Percentiles rank a stretch among this genome's conserved stretches.
Evolutionary conservation across 1,140 invertebrate species (phyloP).

Genomic region (Pseudachorutes palmiensis): DNA sequence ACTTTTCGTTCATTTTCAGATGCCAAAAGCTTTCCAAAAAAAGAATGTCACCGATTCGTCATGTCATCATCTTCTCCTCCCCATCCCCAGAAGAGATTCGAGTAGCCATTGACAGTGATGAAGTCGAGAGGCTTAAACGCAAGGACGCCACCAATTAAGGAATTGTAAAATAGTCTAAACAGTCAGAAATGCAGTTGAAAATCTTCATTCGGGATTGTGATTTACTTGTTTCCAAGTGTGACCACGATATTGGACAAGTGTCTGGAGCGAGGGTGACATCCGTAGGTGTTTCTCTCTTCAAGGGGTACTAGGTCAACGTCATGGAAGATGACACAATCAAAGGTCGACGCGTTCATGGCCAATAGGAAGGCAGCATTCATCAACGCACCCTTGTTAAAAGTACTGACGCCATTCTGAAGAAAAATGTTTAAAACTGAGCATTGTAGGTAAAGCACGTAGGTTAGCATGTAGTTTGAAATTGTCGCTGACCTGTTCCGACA

Average conservation of each 20-base stretch:
- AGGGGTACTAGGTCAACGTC: slow-evolving; percentile 61
- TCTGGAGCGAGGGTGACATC: slow-evolving; percentile 48
- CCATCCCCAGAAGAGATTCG: slow-evolving; percentile 64
- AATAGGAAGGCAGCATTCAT: slow-evolving; percentile 59
- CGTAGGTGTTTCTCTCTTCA: slow-evolving; percentile 57
- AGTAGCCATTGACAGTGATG: slow-evolving; percentile 57
- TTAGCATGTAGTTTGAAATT: no score
- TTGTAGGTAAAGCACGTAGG: no score
- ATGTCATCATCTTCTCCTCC: slow-evolving; percentile 60
- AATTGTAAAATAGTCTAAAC: no score
- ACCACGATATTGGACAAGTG: no score
- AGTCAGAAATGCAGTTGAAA: no score
- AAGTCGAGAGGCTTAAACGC: slow-evolving; percentile 53
- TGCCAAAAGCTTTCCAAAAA: not conserved
- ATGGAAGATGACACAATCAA: slow-evolving; percentile 50
- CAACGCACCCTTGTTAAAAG: slow-evolving; percentile 58
- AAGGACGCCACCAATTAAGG: slow-evolving; percentile 56
- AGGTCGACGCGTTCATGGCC: slow-evolving; percentile 44
- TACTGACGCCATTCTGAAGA: slow-evolving; percentile 43
- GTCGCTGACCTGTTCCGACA: slow-evolving; percentile 52
- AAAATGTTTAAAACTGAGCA: slow-evolving; percentile 9
- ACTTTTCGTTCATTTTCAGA: slow-evolving; percentile 17
- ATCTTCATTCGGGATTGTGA: no score
- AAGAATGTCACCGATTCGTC: slow-evolving; percentile 46
- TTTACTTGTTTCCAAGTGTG: no score